Conservation (phyloP, 2,113 vertebrate species). For the Heterocephalus glaber region DNA sequence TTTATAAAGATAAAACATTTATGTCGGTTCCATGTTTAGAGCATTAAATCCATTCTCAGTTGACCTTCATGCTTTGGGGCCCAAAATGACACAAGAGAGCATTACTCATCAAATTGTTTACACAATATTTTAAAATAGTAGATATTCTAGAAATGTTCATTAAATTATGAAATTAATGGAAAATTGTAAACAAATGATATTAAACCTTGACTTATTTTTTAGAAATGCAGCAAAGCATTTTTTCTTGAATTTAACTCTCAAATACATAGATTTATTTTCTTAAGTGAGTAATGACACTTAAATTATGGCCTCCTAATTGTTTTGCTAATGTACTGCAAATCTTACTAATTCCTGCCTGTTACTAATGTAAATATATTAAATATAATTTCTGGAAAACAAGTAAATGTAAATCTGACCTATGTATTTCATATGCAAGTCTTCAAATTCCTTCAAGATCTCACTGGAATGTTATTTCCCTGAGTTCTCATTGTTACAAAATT, state of each 20-base stretch:
- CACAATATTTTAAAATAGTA: background rate
- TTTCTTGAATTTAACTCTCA: constrained; percentile 1
- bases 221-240: background rate
- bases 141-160: background rate
- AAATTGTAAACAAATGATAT: background rate
- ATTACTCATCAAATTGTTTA: constrained; percentile 1
- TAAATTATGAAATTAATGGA: background rate
- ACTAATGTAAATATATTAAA: background rate
- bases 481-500: background rate
- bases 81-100: background rate
- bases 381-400: background rate
- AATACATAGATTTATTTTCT: background rate
- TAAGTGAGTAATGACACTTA: constrained; percentile 14
- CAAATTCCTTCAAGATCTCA: background rate
- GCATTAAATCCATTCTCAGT: background rate
- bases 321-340: background rate
- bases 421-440: background rate
- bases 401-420: background rate
- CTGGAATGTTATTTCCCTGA: background rate
- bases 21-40: background rate
- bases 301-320: constrained; percentile 7
- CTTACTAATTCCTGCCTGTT: background rate
- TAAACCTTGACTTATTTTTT: background rate
- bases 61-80: background rate
- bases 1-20: background rate